phyloP scores from a whole-genome alignment of 2,888 invertebrate species.

The Athalia circularis region DNA sequence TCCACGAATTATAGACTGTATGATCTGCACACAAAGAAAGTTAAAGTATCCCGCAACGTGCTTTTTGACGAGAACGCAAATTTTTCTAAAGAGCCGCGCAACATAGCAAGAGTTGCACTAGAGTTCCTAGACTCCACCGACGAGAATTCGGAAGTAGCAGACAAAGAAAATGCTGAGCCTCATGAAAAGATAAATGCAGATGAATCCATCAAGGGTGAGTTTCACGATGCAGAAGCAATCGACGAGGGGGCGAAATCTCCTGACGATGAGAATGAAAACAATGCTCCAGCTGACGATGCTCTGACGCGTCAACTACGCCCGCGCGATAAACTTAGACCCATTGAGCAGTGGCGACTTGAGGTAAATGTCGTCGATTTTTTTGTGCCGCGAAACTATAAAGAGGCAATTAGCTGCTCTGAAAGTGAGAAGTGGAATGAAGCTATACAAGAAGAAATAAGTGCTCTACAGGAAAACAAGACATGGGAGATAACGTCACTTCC shows the following conservation, averaged over 20 bases:
- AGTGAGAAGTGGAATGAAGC: constrained; percentile 46
- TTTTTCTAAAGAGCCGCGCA: no score
- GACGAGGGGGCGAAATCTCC: background rate
- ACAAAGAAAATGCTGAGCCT: constrained; percentile 20
- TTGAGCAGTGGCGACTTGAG: background rate
- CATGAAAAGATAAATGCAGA: constrained; percentile 13
- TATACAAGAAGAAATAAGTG: constrained; percentile 41
- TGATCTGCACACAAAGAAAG: constrained; percentile 49
- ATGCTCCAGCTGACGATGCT: no score
- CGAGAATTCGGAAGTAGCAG: background rate
- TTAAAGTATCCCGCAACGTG: constrained; percentile 56
- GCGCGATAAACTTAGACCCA: no score
- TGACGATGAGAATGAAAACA: constrained; percentile 2
- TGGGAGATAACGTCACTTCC: background rate
- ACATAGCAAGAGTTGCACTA: background rate
- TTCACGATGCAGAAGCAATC: background rate
- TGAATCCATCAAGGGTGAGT: constrained; percentile 15
- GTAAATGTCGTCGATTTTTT: constrained; percentile 48
- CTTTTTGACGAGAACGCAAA: constrained; percentile 52
- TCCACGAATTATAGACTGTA: constrained; percentile 56
- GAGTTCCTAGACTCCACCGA: background rate
- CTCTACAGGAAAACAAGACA: background rate
- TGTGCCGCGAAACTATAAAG: constrained; percentile 51
- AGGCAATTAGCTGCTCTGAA: constrained; percentile 50
- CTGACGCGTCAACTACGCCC: background rate